Percentiles rank a stretch among this genome's conserved stretches.
Conservation (phyloP, 1,140 invertebrate species). For the Manduca sexta region DNA sequence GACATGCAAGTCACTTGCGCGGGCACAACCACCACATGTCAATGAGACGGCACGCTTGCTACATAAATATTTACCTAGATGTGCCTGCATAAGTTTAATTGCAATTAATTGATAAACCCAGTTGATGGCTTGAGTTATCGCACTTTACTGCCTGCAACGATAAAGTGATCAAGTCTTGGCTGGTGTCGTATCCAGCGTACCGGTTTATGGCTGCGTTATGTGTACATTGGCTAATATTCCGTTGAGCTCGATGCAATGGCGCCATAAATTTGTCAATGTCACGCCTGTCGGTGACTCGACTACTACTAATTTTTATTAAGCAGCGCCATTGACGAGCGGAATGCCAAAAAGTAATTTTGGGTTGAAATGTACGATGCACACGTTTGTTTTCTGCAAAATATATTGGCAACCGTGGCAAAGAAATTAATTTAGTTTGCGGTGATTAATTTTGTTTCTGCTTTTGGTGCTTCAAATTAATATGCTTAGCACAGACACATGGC, state of each 20-base stretch:
- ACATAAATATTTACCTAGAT: constrained; percentile 12
- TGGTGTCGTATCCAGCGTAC: constrained; percentile 10
- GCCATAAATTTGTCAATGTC: constrained; percentile 46
- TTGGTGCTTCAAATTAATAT: too few relatives aligned
- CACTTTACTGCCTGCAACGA: too few relatives aligned
- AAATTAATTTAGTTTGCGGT: too few relatives aligned
- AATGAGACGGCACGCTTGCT: constrained; percentile 22
- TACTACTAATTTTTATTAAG: constrained; percentile 39
- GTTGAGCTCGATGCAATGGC: constrained; percentile 12
- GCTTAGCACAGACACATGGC: too few relatives aligned
- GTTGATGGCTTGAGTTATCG: not conserved
- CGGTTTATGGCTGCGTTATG: constrained; percentile 13
- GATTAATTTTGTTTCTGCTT: too few relatives aligned
- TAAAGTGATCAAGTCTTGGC: not conserved
- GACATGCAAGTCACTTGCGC: constrained; percentile 27
- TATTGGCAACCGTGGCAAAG: not conserved
- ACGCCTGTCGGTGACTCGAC: constrained; percentile 20
- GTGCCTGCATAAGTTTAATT: constrained; percentile 5
- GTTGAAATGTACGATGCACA: constrained; percentile 22
- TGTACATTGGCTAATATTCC: constrained; percentile 27
- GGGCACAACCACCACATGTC: constrained; percentile 22
- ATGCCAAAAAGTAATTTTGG: constrained; percentile 28
- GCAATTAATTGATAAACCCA: constrained; percentile 1
- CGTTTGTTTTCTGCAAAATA: constrained; percentile 5
- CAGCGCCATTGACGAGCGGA: constrained; percentile 28